phyloP scores from a whole-genome alignment of 1,140 invertebrate species.

The Theocolax elegans region DNA sequence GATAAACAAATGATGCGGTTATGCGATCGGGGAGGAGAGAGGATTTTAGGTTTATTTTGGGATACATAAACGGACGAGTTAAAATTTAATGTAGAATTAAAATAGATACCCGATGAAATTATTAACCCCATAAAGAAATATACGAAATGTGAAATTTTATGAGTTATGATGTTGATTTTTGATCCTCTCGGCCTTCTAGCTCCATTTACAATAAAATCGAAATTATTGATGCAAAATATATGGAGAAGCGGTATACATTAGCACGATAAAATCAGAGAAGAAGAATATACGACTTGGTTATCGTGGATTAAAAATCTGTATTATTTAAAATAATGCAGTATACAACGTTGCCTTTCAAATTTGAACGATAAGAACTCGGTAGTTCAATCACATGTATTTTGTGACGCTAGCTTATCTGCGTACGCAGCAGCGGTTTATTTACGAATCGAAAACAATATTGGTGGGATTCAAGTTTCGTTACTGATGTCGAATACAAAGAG shows the following conservation, averaged over 20 bases:
- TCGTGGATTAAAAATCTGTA: neutral
- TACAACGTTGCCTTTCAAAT: neutral
- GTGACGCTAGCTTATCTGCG: neutral
- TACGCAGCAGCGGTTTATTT: neutral
- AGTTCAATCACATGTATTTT: neutral
- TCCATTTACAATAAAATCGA: neutral
- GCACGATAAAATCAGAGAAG: neutral
- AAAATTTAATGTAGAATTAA: too few species aligned
- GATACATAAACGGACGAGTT: too few species aligned
- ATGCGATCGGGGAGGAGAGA: neutral
- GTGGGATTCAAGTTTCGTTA: constrained; percentile 52
- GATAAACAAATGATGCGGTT: neutral
- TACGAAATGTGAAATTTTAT: too few species aligned
- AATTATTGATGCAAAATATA: too few species aligned
- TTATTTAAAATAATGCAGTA: neutral
- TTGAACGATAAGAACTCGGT: too few species aligned
- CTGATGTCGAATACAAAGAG: constrained; percentile 63
- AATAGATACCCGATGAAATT: too few species aligned
- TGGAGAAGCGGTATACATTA: too few species aligned
- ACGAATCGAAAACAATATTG: too few species aligned
- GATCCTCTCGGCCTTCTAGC: neutral
- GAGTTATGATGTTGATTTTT: too few species aligned
- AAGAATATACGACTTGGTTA: neutral
- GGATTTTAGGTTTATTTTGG: neutral
- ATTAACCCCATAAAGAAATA: too few species aligned